Evolutionary conservation across 2,113 vertebrate genomes (phyloP), one percentile per base, ranked within the genome.

Genomic region (Phylloscopus trochiloides): DNA sequence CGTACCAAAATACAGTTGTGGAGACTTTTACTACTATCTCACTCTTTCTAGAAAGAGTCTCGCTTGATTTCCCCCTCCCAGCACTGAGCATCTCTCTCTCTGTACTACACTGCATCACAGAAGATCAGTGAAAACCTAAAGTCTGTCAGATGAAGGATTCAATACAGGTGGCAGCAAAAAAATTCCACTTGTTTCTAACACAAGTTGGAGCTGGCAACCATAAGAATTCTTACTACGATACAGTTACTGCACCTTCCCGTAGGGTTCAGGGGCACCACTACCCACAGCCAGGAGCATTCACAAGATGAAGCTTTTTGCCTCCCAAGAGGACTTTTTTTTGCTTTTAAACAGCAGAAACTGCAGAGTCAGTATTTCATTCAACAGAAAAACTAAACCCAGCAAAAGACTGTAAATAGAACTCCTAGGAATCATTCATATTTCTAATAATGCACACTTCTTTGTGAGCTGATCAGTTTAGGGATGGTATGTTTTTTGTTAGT

Each of bases 271-370:
- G 87, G 93, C 89, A 96, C 88, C 9, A 47, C 43, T 85, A 77
- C 87, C 88, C 81, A 40, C 8, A 85, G 90, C 84, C 54, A 82
- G 79, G 43, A 86, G 63, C 71, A 38, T 54, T 91, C 31, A 0
- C 14, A 92, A 94, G 88, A 54, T 34, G 32, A 88, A 94, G 90
- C 92, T 66, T 72, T 94, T 77, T 83, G 67, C 66, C 86, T 97
- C 92, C 62, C 25, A 67, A 38, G 61, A 90, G 73, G 79, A 31
- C 24, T 62, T 43, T 40, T 38, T 75, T 87, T 43, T 67, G 31
- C 42, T 82, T 95, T 81, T 67, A 9, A 90, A 80, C 40, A 90
- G 42, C 81, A 97, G 89, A 95, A 95, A 86, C 71, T 48, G 87
- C 57, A 90, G 55, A 87, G 86, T 85, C 88, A 88, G 71, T 61